Evolutionary conservation across 1,140 invertebrate genomes (phyloP).

Genomic region (Argopecten irradians): DNA sequence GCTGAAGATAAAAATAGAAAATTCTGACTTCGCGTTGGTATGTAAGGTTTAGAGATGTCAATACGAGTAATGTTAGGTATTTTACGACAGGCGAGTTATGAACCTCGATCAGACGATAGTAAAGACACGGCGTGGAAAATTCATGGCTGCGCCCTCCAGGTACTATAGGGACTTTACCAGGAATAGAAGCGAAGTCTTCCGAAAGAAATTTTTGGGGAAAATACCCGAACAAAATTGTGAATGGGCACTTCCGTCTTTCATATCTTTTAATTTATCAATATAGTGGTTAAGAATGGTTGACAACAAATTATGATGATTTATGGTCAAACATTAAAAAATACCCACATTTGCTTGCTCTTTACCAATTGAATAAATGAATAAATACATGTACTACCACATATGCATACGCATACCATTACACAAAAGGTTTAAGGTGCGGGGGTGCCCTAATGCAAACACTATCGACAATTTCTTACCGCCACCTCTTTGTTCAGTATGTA

Average conservation of each 20-base stretch:
- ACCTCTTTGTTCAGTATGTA: too few relatives aligned
- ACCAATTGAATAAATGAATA: neutral
- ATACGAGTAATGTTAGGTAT: neutral
- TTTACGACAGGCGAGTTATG: neutral
- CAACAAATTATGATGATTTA: too few relatives aligned
- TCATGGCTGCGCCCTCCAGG: neutral
- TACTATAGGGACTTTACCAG: neutral
- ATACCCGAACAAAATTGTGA: neutral
- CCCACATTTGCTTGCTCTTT: too few relatives aligned
- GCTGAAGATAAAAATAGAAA: neutral
- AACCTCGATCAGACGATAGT: neutral
- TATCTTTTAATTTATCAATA: too few relatives aligned
- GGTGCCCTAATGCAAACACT: too few relatives aligned
- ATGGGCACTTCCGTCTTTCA: neutral
- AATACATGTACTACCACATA: too few relatives aligned
- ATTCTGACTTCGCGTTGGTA: slow-evolving; percentile 8
- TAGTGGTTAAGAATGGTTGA: too few relatives aligned
- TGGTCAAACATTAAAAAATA: too few relatives aligned
- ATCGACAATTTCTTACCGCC: too few relatives aligned
- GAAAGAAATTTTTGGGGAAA: neutral
- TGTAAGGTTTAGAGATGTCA: slow-evolving; percentile 18
- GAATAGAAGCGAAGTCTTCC: neutral
- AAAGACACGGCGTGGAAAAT: neutral
- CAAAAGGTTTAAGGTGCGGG: too few relatives aligned
- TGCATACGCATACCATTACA: too few relatives aligned